These are phyloP conservation scores for Eristalis pertinax DNA, from an alignment of 2,888 invertebrate genomes.

Conservation along the genomic window DNA sequence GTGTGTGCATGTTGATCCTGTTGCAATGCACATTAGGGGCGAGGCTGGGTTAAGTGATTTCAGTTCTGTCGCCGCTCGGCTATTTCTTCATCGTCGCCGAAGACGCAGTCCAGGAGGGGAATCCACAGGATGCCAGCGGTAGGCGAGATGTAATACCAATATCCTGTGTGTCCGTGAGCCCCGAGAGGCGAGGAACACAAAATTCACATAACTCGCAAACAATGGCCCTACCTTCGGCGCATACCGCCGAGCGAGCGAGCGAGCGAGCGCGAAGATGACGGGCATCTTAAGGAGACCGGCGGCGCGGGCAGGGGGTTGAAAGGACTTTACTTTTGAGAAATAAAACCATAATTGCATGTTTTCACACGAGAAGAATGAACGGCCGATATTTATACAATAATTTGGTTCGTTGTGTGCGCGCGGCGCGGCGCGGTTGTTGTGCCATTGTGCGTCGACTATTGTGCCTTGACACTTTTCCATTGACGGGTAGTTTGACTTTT, in stretches of 20 bases:
- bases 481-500: slow-evolving; percentile 42
- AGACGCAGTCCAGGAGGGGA: not conserved
- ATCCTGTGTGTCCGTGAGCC: slow-evolving; percentile 32
- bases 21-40: slow-evolving; percentile 23
- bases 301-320: not conserved
- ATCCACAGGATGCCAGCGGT: slow-evolving; percentile 53
- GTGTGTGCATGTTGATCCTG: not conserved
- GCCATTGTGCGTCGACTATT: slow-evolving; percentile 45
- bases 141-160: slow-evolving; percentile 64
- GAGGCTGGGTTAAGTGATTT: slow-evolving; percentile 65
- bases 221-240: not conserved
- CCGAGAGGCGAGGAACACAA: slow-evolving; percentile 40
- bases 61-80: slow-evolving; percentile 16
- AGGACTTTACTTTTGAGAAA: slow-evolving; percentile 58
- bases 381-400: slow-evolving; percentile 72
- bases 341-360: slow-evolving; percentile 79
- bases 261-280: too few relatives aligned
- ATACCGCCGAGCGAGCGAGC: not conserved
- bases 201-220: slow-evolving; percentile 64
- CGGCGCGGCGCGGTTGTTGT: slow-evolving; percentile 57
- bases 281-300: slow-evolving; percentile 27
- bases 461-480: slow-evolving; percentile 10
- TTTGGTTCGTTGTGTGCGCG: slow-evolving; percentile 54
- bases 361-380: slow-evolving; percentile 78
- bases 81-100: slow-evolving; percentile 1